phyloP scores from a whole-genome alignment of 2,888 invertebrate species.

The Drosophila robusta region DNA sequence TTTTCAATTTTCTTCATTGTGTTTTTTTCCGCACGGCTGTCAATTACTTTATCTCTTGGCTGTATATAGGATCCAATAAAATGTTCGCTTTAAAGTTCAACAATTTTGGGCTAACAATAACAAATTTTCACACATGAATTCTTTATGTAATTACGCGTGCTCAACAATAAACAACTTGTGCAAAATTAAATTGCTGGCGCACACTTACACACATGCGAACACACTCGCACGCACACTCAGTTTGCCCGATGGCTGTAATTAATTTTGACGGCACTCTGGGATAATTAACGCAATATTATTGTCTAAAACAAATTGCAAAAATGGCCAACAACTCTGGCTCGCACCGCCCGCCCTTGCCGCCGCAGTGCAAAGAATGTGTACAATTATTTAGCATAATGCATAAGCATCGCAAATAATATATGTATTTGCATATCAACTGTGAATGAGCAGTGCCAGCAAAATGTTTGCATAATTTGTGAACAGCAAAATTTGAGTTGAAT shows the following conservation, averaged over 20 bases:
- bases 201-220: slow-evolving; percentile 18
- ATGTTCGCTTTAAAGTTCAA: slow-evolving; percentile 16
- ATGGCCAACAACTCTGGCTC: slow-evolving; percentile 36
- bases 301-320: slow-evolving; percentile 57
- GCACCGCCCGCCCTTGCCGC: neutral
- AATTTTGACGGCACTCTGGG: slow-evolving; percentile 53
- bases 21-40: slow-evolving; percentile 18
- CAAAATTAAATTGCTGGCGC: slow-evolving; percentile 55
- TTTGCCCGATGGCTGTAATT: slow-evolving; percentile 34
- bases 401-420: slow-evolving; percentile 58
- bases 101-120: slow-evolving; percentile 28
- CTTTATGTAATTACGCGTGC: slow-evolving; percentile 72
- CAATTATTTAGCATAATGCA: slow-evolving; percentile 76
- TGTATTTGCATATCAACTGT: slow-evolving; percentile 47
- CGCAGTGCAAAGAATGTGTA: slow-evolving; percentile 37
- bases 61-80: slow-evolving; percentile 25
- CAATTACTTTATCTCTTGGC: slow-evolving; percentile 31
- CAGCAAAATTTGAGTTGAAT: slow-evolving; percentile 70
- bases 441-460: slow-evolving; percentile 48
- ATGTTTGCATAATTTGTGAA: slow-evolving; percentile 75
- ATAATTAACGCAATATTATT: slow-evolving; percentile 75
- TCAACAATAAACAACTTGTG: slow-evolving; percentile 59
- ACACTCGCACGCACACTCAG: slow-evolving; percentile 13
- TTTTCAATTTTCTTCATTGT: slow-evolving; percentile 15
- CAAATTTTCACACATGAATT: slow-evolving; percentile 64